Conservation (phyloP, 2,888 invertebrate species). For the Drosophila mimetica region DNA sequence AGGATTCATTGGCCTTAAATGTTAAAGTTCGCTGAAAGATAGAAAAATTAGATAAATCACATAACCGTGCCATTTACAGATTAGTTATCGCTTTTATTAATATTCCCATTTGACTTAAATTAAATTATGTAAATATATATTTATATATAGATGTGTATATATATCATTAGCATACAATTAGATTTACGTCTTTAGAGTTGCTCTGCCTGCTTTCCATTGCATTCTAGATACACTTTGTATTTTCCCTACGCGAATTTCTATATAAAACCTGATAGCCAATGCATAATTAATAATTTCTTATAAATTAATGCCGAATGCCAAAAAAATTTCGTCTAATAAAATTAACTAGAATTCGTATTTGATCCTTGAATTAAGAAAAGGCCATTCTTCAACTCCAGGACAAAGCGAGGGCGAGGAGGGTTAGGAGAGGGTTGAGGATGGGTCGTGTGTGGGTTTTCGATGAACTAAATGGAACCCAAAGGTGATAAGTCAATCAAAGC, state of each 20-base stretch:
- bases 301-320: slow-evolving; percentile 40
- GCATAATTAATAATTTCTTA: slow-evolving; percentile 46
- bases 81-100: slow-evolving; percentile 76
- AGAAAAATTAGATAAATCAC: background rate
- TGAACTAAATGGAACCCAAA: slow-evolving; percentile 27
- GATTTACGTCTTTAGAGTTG: slow-evolving; percentile 76
- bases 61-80: slow-evolving; percentile 48
- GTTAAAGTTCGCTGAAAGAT: background rate
- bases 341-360: slow-evolving; percentile 66
- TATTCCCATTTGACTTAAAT: slow-evolving; percentile 76
- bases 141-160: slow-evolving; percentile 50
- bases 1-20: background rate
- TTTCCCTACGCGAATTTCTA: slow-evolving; percentile 60
- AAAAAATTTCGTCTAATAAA: slow-evolving; percentile 72
- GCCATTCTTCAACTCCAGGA: slow-evolving; percentile 34
- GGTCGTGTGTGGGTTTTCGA: slow-evolving; percentile 3
- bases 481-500: slow-evolving; percentile 50
- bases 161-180: slow-evolving; percentile 73
- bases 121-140: slow-evolving; percentile 66
- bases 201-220: slow-evolving; percentile 71
- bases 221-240: slow-evolving; percentile 49
- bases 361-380: slow-evolving; percentile 35
- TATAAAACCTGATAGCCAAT: slow-evolving; percentile 59
- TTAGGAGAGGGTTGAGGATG: slow-evolving; percentile 1
- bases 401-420: slow-evolving; percentile 10